Evolutionary conservation across 1,140 invertebrate genomes (phyloP), one percentile per base, ranked within the genome.

Genomic region (Hyposmocoma kahamanoa): DNA sequence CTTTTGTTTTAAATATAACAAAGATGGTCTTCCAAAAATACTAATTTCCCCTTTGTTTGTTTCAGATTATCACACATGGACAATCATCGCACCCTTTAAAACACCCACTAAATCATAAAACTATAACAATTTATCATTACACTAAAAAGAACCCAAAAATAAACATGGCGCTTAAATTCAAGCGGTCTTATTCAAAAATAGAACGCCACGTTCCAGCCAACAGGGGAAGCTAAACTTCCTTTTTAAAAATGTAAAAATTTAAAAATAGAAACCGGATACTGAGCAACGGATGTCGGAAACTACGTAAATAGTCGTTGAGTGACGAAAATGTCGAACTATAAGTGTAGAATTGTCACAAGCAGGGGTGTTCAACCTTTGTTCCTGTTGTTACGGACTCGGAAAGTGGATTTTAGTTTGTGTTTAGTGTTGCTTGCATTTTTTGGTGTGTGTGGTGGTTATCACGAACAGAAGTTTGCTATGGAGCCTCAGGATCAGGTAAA

Each of bases 401-500:
- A 22, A 50, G 59, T 62, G 50, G 53, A 46, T 43, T 47, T 53
- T 47, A 43, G 30, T 53, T 39, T 36, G 38, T 55, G 46, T 60
- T 22, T 50, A 65, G 56, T 80, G 57, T 58, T 71, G 42, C 56
- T 57, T 49, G 53, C 53, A 56, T 45, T 65, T 49, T 59, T 74
- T 38, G 52, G 57, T 66, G 67, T 69, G 41, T 70, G 69, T 48
- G 57, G 54, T 39, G 76, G 67, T 41, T 77, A 63, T 47, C 58
- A 65, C 19, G 85, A 87, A 47, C 85, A 87, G 66, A 87, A 86
- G 62, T 95, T 95, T 74, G 93, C 93, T 44, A 94, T 94, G 90
- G 92, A 95, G 72, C 94, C 94, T 1, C 93, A 94, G 72, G 94
- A 96, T 89, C 85, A 87, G 79, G 85, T 87, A 58, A 67, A 50